Conservation (phyloP, 2,113 vertebrate species). For the Apodemus speciosus region DNA sequence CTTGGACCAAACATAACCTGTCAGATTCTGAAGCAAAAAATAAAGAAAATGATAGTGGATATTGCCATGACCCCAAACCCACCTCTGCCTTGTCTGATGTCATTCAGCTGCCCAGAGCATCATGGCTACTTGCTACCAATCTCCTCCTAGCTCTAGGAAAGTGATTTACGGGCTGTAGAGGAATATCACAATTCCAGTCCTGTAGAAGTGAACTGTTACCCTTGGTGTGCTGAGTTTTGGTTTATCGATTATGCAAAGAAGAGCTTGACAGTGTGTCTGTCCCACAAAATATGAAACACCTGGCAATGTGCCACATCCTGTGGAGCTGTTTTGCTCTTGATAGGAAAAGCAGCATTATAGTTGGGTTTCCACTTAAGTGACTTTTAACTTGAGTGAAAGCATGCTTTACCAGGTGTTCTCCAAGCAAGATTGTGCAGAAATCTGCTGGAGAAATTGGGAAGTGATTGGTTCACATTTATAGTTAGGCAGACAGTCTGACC, state of each 20-base stretch:
- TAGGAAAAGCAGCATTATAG: conserved; percentile 86
- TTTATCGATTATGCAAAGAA: conserved; percentile 85
- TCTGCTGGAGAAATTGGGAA: conserved; percentile 74
- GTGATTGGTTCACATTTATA: conserved; percentile 76
- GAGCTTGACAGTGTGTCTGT: conserved; percentile 80
- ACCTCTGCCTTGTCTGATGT: conserved; percentile 69
- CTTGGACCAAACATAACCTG: conserved; percentile 74
- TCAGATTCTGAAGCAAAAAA: conserved; percentile 72
- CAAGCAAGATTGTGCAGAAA: conserved; percentile 77
- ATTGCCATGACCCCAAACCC: conserved; percentile 76
- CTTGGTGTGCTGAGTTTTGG: conserved; percentile 81
- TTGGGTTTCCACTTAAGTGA: conserved; percentile 80
- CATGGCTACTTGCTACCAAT: conserved; percentile 44
- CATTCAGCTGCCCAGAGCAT: conserved; percentile 55
- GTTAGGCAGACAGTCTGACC: conserved; percentile 72
- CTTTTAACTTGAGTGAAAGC: conserved; percentile 75
- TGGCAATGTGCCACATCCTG: conserved; percentile 85
- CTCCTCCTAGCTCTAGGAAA: conserved; percentile 71
- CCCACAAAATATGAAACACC: conserved; percentile 82
- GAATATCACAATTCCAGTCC: conserved; percentile 77
- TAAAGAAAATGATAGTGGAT: conserved; percentile 79
- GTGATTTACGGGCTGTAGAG: conserved; percentile 77
- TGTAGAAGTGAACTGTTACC: conserved; percentile 80
- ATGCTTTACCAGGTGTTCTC: conserved; percentile 83
- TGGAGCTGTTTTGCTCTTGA: conserved; percentile 81